Percentiles rank a stretch among this genome's conserved stretches.
phyloP scores from a whole-genome alignment of 2,797 vertebrate genomes.

The Glyptemys insculpta region DNA sequence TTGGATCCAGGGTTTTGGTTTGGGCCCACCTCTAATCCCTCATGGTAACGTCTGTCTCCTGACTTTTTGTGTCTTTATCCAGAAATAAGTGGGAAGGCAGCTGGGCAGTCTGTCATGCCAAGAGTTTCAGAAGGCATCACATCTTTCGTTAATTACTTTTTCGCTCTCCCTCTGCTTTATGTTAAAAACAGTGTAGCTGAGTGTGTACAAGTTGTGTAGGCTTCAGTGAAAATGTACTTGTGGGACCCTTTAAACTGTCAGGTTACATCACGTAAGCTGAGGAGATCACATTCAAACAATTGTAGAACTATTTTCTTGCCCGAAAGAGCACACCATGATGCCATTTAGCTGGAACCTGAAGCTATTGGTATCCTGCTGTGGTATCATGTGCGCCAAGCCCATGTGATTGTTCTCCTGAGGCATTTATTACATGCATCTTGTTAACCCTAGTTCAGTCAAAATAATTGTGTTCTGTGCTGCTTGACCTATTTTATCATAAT shows the following conservation, averaged over 20 bases:
- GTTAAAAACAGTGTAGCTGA: conserved; percentile 61
- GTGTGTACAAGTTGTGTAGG: conserved; percentile 23
- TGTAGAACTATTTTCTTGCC: conserved; percentile 75
- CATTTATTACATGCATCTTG: conserved; percentile 77
- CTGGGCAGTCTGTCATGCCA: conserved; percentile 48
- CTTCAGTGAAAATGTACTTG: conserved; percentile 33
- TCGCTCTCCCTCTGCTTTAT: conserved; percentile 55
- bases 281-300: conserved; percentile 74
- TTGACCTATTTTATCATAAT: conserved; percentile 79
- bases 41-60: conserved; percentile 31
- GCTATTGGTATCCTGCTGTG: conserved; percentile 79
- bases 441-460: conserved; percentile 78
- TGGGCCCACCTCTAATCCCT: conserved; percentile 21
- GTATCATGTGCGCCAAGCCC: conserved; percentile 71
- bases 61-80: conserved; percentile 17
- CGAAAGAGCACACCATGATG: conserved; percentile 79
- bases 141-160: conserved; percentile 69
- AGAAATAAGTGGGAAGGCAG: conserved; percentile 49
- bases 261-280: conserved; percentile 67
- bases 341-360: conserved; percentile 79
- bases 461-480: conserved; percentile 71
- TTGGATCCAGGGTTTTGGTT: background rate
- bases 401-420: conserved; percentile 78
- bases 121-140: conserved; percentile 57
- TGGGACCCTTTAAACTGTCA: conserved; percentile 75